phyloP scores from a whole-genome alignment of 2,888 invertebrate species.

The Yponomeuta malinellus region DNA sequence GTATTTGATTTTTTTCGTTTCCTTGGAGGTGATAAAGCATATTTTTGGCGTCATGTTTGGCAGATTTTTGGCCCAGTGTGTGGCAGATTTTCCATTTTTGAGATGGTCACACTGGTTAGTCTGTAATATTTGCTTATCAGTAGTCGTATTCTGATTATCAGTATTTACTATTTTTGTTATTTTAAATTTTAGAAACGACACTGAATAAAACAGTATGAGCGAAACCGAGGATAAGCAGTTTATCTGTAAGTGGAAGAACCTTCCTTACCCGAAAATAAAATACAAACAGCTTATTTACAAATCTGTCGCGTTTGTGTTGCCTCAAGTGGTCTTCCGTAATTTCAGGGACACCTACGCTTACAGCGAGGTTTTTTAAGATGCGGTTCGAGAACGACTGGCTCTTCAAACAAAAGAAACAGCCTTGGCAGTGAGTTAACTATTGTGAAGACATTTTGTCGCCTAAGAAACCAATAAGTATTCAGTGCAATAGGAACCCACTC shows the following conservation, averaged over 20 bases:
- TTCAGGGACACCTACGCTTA: conserved; percentile 61
- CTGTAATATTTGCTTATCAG: no score
- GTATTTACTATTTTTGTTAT: neutral
- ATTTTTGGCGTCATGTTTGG: no score
- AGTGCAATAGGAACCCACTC: neutral
- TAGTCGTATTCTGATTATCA: neutral
- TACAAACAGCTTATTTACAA: neutral
- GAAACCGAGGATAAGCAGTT: conserved; percentile 39
- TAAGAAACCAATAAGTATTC: neutral
- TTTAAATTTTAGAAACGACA: neutral
- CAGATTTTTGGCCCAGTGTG: no score
- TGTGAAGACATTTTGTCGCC: neutral
- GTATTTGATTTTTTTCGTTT: no score
- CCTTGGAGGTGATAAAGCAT: no score
- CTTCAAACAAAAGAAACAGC: conserved; percentile 63
- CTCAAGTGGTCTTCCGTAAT: conserved; percentile 16
- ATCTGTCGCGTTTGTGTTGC: neutral
- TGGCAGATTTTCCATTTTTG: no score
- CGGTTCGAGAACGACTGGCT: conserved; percentile 62
- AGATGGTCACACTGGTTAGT: no score
- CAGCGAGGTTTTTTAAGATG: conserved; percentile 49
- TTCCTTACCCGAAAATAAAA: neutral
- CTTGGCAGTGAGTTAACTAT: conserved; percentile 54
- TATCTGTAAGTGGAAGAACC: conserved; percentile 40
- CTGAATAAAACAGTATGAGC: conserved; percentile 35